These are phyloP conservation scores for Daphoenositta chrysoptera DNA, from an alignment of 2,113 vertebrate species.

Conservation along the genomic window DNA sequence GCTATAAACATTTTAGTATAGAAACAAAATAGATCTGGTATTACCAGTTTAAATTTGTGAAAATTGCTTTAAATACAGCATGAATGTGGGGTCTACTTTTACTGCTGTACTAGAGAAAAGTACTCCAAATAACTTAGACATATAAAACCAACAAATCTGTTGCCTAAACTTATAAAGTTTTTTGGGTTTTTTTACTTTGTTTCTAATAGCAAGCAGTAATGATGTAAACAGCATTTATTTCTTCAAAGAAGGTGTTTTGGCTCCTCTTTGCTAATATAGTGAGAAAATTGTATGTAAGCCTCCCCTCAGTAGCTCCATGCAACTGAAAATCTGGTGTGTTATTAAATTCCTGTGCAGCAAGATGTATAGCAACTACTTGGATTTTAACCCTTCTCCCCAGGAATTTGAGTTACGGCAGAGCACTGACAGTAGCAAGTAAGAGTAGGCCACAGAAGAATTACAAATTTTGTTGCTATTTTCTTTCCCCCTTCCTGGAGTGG, in stretches of 20 bases:
- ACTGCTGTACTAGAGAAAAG: background rate
- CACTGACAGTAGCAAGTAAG: background rate
- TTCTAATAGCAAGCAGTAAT: background rate
- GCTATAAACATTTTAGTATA: background rate
- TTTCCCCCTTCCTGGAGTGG: background rate
- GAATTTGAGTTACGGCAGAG: background rate
- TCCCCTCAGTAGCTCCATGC: background rate
- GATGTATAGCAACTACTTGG: background rate
- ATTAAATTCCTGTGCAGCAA: background rate
- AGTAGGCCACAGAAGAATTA: background rate
- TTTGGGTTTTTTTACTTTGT: background rate
- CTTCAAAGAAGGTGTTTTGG: background rate
- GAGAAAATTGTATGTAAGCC: background rate
- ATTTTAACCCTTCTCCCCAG: background rate
- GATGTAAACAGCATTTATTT: background rate
- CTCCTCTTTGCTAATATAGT: background rate
- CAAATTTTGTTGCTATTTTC: slow-evolving; percentile 7
- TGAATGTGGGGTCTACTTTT: background rate
- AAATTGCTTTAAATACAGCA: background rate
- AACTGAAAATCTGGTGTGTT: background rate
- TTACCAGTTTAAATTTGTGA: background rate
- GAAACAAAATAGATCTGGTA: background rate
- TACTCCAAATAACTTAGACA: background rate
- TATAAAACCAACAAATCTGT: background rate
- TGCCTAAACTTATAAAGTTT: background rate